Conservation (phyloP, 2,113 vertebrate species). For the Chaetodon auriga region DNA sequence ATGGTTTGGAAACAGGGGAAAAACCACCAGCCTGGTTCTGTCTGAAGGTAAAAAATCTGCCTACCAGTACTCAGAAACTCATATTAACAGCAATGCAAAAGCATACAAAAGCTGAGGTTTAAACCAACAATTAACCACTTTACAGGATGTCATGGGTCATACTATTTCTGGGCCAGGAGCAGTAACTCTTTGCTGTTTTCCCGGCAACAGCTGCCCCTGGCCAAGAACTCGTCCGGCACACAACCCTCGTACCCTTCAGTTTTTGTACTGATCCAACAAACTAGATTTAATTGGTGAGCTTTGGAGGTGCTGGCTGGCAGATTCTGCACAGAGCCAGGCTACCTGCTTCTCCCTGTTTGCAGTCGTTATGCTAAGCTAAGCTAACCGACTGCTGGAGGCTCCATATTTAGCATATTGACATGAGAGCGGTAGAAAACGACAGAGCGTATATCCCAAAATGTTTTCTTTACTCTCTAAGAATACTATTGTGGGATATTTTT, state of each 20-base stretch:
- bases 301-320: not conserved
- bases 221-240: not conserved
- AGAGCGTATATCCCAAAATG: too few species aligned
- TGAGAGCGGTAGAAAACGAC: too few species aligned
- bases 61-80: too few species aligned
- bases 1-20: too few species aligned
- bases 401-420: too few species aligned
- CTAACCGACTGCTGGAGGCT: not conserved
- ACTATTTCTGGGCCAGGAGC: not conserved
- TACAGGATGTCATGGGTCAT: not conserved
- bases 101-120: not conserved
- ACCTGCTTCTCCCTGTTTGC: not conserved
- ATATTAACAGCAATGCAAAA: not conserved
- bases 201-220: not conserved
- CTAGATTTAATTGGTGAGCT: not conserved
- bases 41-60: not conserved
- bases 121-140: not conserved
- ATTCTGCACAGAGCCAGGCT: not conserved
- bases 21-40: not conserved
- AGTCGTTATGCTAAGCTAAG: not conserved
- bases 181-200: not conserved
- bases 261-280: not conserved
- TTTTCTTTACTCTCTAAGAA: too few species aligned
- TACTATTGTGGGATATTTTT: not conserved
- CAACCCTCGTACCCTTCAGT: not conserved